phyloP scores from a whole-genome alignment of 2,888 invertebrate species.

The Mythimna vitellina region DNA sequence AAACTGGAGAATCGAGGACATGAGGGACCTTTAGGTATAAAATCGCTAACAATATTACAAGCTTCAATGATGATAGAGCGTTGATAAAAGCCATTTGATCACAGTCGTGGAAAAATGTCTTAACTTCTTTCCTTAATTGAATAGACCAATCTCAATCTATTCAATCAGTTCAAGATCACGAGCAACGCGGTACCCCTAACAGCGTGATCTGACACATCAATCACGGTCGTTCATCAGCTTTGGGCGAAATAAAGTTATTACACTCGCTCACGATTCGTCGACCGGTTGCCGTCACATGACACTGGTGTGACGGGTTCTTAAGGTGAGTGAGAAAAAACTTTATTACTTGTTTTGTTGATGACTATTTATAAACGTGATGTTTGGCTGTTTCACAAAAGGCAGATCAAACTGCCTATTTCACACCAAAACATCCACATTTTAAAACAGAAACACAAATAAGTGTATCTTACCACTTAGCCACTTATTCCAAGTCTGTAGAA shows the following conservation, averaged over 20 bases:
- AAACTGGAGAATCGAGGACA: not conserved
- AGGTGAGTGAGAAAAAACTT: slow-evolving; percentile 27
- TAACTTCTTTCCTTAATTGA: slow-evolving; percentile 11
- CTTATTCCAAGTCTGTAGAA: not conserved
- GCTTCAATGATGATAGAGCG: not conserved
- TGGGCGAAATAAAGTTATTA: slow-evolving; percentile 43
- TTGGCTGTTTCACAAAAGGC: slow-evolving; percentile 6
- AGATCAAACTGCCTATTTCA: slow-evolving; percentile 12
- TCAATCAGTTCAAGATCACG: slow-evolving; percentile 25
- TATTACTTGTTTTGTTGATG: slow-evolving; percentile 34
- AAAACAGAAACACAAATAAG: not conserved
- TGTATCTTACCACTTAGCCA: slow-evolving; percentile 22
- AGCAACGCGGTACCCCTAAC: not conserved
- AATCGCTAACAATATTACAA: not conserved
- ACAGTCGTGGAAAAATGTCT: not conserved
- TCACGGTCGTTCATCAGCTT: slow-evolving; percentile 17
- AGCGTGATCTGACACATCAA: slow-evolving; percentile 27
- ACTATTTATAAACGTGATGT: slow-evolving; percentile 46
- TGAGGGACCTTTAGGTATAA: not conserved
- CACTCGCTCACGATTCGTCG: slow-evolving; percentile 32
- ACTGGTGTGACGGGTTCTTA: slow-evolving; percentile 26
- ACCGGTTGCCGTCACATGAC: slow-evolving; percentile 34
- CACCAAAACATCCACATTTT: not conserved
- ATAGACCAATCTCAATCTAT: slow-evolving; percentile 4
- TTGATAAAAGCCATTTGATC: not conserved